Base-by-base conservation (phyloP, 1,140 invertebrate species). In the Elymnias hypermnestra region DNA sequence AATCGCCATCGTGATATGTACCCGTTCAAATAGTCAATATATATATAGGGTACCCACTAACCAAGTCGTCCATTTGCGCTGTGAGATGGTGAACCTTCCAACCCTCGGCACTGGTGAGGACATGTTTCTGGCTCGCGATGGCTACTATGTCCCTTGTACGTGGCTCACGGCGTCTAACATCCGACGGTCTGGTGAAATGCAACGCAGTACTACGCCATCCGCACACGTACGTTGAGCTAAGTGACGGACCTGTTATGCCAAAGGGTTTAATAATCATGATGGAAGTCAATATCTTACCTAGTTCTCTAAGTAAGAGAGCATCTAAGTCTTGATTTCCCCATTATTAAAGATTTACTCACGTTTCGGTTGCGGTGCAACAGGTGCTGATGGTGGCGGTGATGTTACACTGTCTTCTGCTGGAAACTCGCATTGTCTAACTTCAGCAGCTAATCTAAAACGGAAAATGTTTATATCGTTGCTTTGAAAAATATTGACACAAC, bases 41-140 rank as follows among this genome's bases (percentile, higher is more conserved):
- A n/a, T n/a, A n/a, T n/a, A n/a, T n/a, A n/a, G n/a, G n/a, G n/a
- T n/a, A n/a, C n/a, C n/a, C n/a, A 29, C 33, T 85, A 77, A 97
- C 95, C 85, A 98, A 82, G 83, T 97, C 94, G 66, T 98, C 95
- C 91, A 98, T 94, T 88, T 98, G 96, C 15, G 95, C 91, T 8
- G 91, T 94, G 36, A 98, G 88, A 86, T 98, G 95, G 88, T 96
- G 92, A 17, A 98, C 89, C 87, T 98, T 98, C 97, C 97, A 99
- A 6, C 96, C 97, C 72, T 95, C 94, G n/a, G 95, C 89, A 85
- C 94, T 96, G 58, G 96, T 92, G 47, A 94, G 79, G 14, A 97
- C 93, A 68, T 95, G 91, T 60, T 93, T 93, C 72, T 98, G 96
- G 83, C 94, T 94, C 1, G 96, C 94, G 54, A 98, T 87, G 44